phyloP scores from a whole-genome alignment of 2,888 invertebrate genomes.

The Busseola fusca region DNA sequence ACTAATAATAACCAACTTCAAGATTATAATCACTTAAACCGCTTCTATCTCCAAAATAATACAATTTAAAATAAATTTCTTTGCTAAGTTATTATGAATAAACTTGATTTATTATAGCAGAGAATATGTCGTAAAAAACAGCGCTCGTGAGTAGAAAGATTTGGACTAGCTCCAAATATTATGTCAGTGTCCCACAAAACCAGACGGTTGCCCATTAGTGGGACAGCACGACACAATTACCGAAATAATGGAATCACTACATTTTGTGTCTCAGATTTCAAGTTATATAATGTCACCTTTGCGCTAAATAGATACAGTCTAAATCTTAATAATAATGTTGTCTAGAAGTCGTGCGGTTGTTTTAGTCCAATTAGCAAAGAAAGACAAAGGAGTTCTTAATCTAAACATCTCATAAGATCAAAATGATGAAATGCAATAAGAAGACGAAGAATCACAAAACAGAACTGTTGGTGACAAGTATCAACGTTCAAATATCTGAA shows the following conservation, averaged over 20 bases:
- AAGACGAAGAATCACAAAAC: slow-evolving; percentile 8
- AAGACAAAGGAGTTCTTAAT: background rate
- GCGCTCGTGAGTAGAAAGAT: slow-evolving; percentile 33
- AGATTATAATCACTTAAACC: slow-evolving; percentile 25
- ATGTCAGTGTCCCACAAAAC: slow-evolving; percentile 48
- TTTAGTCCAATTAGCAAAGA: slow-evolving; percentile 36
- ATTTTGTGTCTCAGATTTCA: slow-evolving; percentile 32
- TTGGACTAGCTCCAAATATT: slow-evolving; percentile 59
- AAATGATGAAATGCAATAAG: slow-evolving; percentile 8
- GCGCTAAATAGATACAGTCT: background rate
- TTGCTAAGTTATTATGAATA: slow-evolving; percentile 25
- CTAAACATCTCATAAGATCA: background rate
- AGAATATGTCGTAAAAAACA: slow-evolving; percentile 25
- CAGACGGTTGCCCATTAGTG: slow-evolving; percentile 54
- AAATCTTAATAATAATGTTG: slow-evolving; percentile 21
- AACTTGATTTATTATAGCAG: slow-evolving; percentile 37
- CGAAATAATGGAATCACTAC: slow-evolving; percentile 45
- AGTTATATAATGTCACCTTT: slow-evolving; percentile 33
- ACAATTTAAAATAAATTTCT: slow-evolving; percentile 26
- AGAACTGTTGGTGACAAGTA: slow-evolving; percentile 24
- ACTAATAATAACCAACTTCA: slow-evolving; percentile 2
- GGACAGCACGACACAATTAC: slow-evolving; percentile 53
- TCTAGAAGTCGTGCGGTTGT: slow-evolving; percentile 4
- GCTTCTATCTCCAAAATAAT: slow-evolving; percentile 11
- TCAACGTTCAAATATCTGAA: slow-evolving; percentile 7